Base-by-base conservation (phyloP, 2,888 invertebrate genomes). In the Trichogramma dendrolimi region DNA sequence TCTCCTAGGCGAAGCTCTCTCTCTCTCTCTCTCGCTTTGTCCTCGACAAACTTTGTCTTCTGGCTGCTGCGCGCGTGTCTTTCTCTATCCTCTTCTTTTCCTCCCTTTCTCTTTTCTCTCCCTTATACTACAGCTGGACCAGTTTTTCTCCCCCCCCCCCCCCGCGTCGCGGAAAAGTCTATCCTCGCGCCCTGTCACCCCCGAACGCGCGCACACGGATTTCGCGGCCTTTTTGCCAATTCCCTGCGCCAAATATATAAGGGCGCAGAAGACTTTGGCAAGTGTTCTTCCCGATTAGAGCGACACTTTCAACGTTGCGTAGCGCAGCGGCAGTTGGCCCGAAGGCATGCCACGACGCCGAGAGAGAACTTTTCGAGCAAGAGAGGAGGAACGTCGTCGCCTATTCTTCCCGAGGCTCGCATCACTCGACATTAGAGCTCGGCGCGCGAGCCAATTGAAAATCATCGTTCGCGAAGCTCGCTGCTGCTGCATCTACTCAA, bases 271-370 rank as follows among this genome's bases (percentile, higher is more conserved):
- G 62, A 64, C 57, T 64, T 64, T 62, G 55, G 62, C 62, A 64
- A 62, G 61, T 64, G 64, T 64, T 60, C 64, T 58, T 60, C 57
- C 52, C 64, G 64, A 64, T 64, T 64, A 64, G 64, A 14, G 59
- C 51, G 55, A 57, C 59, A 54, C 60, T 57, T 44, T 53, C 54
- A 47, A 50, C 52, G 58, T 51, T 50, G 58, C 50, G 52, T 27
- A 27, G 27, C 27, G 27, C 27, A 27, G 27, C 27, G 3, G 27
- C 27, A 27, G 27, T 27, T 27, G 27, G 27, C 27, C 27, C 27
- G 27, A 27, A 27, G 27, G 27, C 27, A 27, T 27, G 27, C 27
- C 27, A 27, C 27, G 27, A 27, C 27, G 27, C 1, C 14, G 14
- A 14, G 14, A 14, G 14, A 27, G 27, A 27, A 27, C 27, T 27